phyloP scores from a whole-genome alignment of 1,140 invertebrate species.

The Callitettix versicolor region DNA sequence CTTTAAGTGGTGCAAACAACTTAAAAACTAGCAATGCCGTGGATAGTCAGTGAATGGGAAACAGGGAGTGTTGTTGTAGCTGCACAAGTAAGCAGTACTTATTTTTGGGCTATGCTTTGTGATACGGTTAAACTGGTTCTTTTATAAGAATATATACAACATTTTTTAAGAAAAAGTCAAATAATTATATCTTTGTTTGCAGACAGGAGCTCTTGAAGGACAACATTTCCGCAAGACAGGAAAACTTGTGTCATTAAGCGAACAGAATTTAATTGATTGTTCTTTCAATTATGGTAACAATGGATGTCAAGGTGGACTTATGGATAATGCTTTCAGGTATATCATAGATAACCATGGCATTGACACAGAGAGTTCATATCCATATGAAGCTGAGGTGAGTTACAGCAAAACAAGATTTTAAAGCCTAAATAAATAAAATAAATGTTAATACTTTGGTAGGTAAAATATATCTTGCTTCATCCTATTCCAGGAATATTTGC shows the following conservation, averaged over 20 bases:
- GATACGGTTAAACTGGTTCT: too few relatives aligned
- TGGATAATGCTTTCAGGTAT: slow-evolving; percentile 89
- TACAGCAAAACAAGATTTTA: not conserved
- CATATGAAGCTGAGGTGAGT: slow-evolving; percentile 62
- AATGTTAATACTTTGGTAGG: not conserved
- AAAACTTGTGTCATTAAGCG: slow-evolving; percentile 80
- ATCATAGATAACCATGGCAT: slow-evolving; percentile 80
- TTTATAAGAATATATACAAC: too few relatives aligned
- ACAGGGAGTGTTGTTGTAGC: too few relatives aligned
- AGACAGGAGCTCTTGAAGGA: slow-evolving; percentile 91
- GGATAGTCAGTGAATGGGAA: too few relatives aligned
- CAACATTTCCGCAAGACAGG: slow-evolving; percentile 84
- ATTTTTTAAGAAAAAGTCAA: too few relatives aligned
- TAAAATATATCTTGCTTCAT: not conserved
- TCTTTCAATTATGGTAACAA: slow-evolving; percentile 82
- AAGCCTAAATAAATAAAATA: not conserved
- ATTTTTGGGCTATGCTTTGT: too few relatives aligned
- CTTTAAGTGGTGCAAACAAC: too few relatives aligned
- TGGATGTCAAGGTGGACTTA: slow-evolving; percentile 90
- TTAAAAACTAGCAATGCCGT: too few relatives aligned
- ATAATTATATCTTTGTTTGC: slow-evolving; percentile 27
- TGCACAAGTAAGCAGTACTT: too few relatives aligned
- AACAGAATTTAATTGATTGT: slow-evolving; percentile 97
- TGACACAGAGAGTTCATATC: slow-evolving; percentile 87
- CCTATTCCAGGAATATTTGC: not conserved